Evolutionary conservation across 2,113 vertebrate species (phyloP).

Genomic region (Prionailurus viverrinus): DNA sequence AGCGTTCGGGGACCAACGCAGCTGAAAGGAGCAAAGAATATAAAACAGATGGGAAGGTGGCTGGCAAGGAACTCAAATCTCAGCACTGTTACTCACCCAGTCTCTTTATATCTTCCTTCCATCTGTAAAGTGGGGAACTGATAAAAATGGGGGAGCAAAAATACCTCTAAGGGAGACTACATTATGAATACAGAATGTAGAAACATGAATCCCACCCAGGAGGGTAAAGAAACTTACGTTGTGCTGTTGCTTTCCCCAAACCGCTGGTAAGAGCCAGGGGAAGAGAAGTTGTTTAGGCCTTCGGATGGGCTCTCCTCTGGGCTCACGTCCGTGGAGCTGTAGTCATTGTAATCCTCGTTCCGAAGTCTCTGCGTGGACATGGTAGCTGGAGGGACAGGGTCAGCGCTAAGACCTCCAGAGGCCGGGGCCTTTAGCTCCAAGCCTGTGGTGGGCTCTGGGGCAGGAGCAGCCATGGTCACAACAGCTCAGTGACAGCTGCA

Average conservation of each 20-base stretch:
- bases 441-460: not conserved
- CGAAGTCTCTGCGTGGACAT: constrained; percentile 89
- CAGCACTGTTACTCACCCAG: not conserved
- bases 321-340: constrained; percentile 88
- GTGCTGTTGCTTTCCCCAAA: constrained; percentile 86
- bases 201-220: not conserved
- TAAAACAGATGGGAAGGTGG: not conserved
- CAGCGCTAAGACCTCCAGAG: not conserved
- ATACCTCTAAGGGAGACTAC: not conserved
- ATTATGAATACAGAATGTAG: not conserved
- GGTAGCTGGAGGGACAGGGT: constrained; percentile 82
- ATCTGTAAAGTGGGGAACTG: not conserved
- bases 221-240: constrained; percentile 84
- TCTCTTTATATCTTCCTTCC: not conserved
- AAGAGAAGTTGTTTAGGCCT: constrained; percentile 68
- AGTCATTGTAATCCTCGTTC: constrained; percentile 88
- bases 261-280: constrained; percentile 86
- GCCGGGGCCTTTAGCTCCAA: constrained; percentile 75
- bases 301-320: constrained; percentile 84
- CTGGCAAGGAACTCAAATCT: not conserved
- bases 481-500: not conserved
- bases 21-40: not conserved
- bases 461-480: constrained; percentile 74
- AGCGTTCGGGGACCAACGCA: not conserved
- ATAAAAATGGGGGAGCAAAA: not conserved